Base-by-base conservation (phyloP, 2,888 invertebrate genomes). In the Cantharis lateralis region DNA sequence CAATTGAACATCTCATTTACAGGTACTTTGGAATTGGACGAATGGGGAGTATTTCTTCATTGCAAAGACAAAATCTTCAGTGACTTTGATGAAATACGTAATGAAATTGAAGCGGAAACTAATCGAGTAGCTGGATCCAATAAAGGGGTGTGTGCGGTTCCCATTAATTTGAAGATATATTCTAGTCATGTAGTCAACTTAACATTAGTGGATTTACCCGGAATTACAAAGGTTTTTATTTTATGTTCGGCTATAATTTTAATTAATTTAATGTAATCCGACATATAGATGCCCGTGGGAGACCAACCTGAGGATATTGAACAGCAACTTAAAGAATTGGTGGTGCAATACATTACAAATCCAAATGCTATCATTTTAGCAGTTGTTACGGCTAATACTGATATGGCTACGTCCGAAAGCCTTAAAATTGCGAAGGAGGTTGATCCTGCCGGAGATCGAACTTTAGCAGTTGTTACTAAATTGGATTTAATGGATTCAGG, bases 241-340 rank as follows among this genome's bases (percentile, higher is more conserved):
- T 24, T 9, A 5, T 16, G 11, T 61, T 48, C 18, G 5, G 7
- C n/a, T 18, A n/a, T 10, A 5, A 7, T 63, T 16, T n/a, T 7
- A 15, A 66, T 63, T 62, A n/a, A n/a, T n/a, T n/a, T n/a, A n/a
- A 4, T 62, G 16, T 10, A 15, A 26, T 63, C n/a, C 20, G 5
- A 13, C 15, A 24, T 72, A 70, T 83, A 93, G 92, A 92, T 99
- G 61, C 98, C 99, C 15, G 97, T 99, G 73, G 99, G 99, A 70
- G 99, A 99, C 88, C 99, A 99, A 87, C 99, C 99, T 0, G 95
- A 95, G 84, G 98, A 99, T 88, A 99, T 99, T 83, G 99, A 99
- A 88, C 89, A 90, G 71, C 98, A 98, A 90, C 98, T 99, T 81
- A 92, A 94, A 79, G 94, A 96, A 78, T 91, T 99, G 84, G 94